phyloP scores from a whole-genome alignment of 2,113 vertebrate genomes.

The Ceyx melanurus region DNA sequence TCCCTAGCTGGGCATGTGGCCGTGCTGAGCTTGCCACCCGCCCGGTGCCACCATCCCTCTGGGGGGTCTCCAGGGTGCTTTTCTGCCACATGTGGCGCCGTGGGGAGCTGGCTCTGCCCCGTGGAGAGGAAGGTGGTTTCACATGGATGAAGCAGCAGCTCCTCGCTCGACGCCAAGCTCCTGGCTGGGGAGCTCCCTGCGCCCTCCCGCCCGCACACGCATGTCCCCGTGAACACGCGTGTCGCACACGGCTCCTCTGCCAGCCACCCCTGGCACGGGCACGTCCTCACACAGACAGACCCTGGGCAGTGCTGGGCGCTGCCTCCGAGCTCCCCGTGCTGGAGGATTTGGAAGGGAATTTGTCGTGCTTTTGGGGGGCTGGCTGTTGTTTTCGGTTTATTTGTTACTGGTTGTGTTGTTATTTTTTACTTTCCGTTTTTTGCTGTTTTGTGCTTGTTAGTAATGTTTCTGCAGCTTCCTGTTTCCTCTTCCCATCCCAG shows the following conservation, averaged over 20 bases:
- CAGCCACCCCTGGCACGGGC: background rate
- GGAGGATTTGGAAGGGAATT: constrained; percentile 34
- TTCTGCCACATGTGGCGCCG: background rate
- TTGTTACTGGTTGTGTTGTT: background rate
- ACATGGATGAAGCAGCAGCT: rapidly evolving
- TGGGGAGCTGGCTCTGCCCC: background rate
- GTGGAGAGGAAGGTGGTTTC: background rate
- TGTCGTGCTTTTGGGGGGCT: constrained; percentile 33
- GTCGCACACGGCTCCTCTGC: constrained; percentile 23
- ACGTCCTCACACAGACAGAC: rapidly evolving
- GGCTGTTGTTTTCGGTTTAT: constrained; percentile 53
- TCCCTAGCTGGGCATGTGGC: background rate
- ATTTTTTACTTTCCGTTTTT: background rate
- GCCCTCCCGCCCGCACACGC: background rate
- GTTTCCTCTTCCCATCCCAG: constrained; percentile 17
- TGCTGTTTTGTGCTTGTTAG: constrained; percentile 45
- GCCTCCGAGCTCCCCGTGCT: background rate
- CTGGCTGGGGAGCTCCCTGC: background rate
- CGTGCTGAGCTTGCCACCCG: background rate
- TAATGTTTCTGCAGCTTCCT: constrained; percentile 56
- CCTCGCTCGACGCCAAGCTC: background rate
- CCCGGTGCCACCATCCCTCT: rapidly evolving
- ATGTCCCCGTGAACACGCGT: background rate
- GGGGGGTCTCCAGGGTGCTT: background rate
- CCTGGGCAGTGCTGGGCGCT: rapidly evolving